phyloP scores from a whole-genome alignment of 2,888 invertebrate species.

The Cantharis rustica region DNA sequence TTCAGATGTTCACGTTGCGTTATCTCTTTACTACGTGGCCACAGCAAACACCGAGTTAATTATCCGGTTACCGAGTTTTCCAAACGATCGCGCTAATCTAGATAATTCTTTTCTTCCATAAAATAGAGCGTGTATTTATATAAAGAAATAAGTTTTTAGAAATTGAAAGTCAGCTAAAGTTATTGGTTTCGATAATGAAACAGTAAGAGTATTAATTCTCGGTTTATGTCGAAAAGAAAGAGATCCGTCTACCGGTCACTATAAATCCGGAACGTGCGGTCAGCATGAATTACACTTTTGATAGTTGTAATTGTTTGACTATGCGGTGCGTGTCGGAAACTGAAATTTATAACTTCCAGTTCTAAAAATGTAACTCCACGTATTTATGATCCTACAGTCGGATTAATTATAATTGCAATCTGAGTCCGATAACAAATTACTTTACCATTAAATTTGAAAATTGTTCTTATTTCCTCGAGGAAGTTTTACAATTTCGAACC shows the following conservation, averaged over 20 bases:
- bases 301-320: conserved; percentile 52
- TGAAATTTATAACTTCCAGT: conserved; percentile 40
- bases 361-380: conserved; percentile 13
- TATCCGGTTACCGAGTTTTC: conserved; percentile 38
- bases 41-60: conserved; percentile 28
- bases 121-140: conserved; percentile 35
- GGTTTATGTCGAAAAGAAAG: conserved; percentile 38
- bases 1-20: conserved; percentile 29
- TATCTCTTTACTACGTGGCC: conserved; percentile 29
- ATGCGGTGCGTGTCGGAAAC: conserved; percentile 45
- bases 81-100: conserved; percentile 39
- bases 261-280: conserved; percentile 49
- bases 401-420: conserved; percentile 32
- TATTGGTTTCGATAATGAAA: conserved; percentile 25
- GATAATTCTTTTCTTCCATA: conserved; percentile 37
- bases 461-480: conserved; percentile 39
- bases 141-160: conserved; percentile 30
- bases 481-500: conserved; percentile 37
- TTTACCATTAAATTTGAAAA: conserved; percentile 33
- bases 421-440: conserved; percentile 34
- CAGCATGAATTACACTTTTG: conserved; percentile 51
- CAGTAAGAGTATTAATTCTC: conserved; percentile 42
- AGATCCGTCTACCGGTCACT: conserved; percentile 31
- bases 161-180: conserved; percentile 31
- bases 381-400: conserved; percentile 18